phyloP scores from a whole-genome alignment of 1,140 invertebrate genomes.

The Trichonephila clavipes region DNA sequence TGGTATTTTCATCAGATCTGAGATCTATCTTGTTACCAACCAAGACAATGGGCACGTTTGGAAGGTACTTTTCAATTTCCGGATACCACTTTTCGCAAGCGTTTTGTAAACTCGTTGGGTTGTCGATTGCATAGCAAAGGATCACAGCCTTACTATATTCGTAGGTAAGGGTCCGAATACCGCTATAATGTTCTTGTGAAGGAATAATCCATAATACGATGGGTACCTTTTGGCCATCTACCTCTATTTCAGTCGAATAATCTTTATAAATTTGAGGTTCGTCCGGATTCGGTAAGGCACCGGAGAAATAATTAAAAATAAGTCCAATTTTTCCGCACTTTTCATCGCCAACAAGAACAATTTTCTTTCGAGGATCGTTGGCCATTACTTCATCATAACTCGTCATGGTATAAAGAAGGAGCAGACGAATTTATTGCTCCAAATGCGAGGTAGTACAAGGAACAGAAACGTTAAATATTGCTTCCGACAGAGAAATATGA shows the following conservation, averaged over 20 bases:
- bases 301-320: slow-evolving; percentile 10
- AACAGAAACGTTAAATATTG: too few relatives aligned
- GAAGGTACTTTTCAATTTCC: slow-evolving; percentile 25
- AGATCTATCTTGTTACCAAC: slow-evolving; percentile 60
- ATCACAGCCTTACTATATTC: slow-evolving; percentile 28
- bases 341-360: slow-evolving; percentile 63
- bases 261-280: slow-evolving; percentile 45
- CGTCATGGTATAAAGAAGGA: too few relatives aligned
- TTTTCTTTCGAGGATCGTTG: slow-evolving; percentile 16
- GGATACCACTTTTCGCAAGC: slow-evolving; percentile 26
- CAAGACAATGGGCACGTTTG: slow-evolving; percentile 42
- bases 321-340: slow-evolving; percentile 66
- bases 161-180: slow-evolving; percentile 40
- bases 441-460: too few relatives aligned
- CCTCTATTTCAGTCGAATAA: slow-evolving; percentile 25
- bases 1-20: neutral
- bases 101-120: neutral
- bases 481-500: too few relatives aligned
- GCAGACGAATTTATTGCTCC: too few relatives aligned
- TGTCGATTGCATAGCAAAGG: slow-evolving; percentile 49
- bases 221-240: neutral
- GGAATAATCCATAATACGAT: slow-evolving; percentile 31
- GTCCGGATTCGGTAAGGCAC: neutral
- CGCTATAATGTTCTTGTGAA: neutral
- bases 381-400: neutral